Evolutionary conservation across 2,797 vertebrate genomes (phyloP).

Genomic region (Phoebastria nigripes): DNA sequence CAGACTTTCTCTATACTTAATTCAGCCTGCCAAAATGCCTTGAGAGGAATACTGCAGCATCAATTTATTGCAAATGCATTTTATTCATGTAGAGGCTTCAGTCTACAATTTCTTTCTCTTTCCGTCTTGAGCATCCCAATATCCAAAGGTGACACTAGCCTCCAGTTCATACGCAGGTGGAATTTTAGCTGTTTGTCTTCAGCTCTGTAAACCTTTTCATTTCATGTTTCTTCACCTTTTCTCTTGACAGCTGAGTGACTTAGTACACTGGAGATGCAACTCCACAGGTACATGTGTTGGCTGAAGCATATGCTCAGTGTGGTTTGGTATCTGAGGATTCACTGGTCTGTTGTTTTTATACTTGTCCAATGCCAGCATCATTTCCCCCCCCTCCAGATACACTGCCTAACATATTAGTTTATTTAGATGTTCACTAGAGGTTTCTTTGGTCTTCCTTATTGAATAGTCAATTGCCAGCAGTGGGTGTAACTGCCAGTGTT

Average conservation of each 20-base stretch:
- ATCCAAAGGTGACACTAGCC: not conserved
- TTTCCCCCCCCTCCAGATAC: not conserved
- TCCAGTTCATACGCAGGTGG: not conserved
- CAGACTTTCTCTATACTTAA: not conserved
- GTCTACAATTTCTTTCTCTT: not conserved
- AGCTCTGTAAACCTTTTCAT: not conserved
- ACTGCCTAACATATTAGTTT: not conserved
- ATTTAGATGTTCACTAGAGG: not conserved
- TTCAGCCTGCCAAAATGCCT: not conserved
- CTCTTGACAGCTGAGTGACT: not conserved
- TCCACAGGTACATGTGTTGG: not conserved
- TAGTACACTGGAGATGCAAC: not conserved
- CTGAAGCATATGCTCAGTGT: not conserved
- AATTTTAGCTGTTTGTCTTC: not conserved
- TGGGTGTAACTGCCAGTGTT: slow-evolving; percentile 1
- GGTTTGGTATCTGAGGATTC: not conserved
- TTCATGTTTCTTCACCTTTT: not conserved
- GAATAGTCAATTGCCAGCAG: not conserved
- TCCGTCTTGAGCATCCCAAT: not conserved
- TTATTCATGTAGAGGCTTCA: not conserved
- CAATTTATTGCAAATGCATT: not conserved
- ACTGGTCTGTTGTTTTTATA: not conserved
- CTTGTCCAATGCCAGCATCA: not conserved
- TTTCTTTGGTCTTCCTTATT: not conserved
- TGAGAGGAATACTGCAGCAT: not conserved